Percentiles rank a stretch among this genome's conserved stretches.
phyloP scores from a whole-genome alignment of 2,797 vertebrate genomes.

The Melanotaenia boesemani region DNA sequence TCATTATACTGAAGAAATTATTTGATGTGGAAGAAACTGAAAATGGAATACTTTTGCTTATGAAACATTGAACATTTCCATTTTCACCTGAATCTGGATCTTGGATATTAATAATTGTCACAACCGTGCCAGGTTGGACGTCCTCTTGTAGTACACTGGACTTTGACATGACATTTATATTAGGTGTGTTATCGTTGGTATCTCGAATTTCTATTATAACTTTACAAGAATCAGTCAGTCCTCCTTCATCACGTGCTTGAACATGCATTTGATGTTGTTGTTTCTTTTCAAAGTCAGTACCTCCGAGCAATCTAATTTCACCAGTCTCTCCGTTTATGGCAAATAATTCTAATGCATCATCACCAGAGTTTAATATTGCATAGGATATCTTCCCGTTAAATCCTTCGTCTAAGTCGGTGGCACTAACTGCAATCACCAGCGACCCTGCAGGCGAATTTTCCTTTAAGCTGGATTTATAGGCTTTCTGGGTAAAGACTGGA shows the following conservation, averaged over 20 bases:
- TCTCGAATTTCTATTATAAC: slow-evolving; percentile 77
- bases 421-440: slow-evolving; percentile 65
- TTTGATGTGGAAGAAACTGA: no score
- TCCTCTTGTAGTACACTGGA: slow-evolving; percentile 71
- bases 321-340: slow-evolving; percentile 42
- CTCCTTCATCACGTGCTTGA: slow-evolving; percentile 78
- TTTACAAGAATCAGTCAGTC: slow-evolving; percentile 76
- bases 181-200: slow-evolving; percentile 80
- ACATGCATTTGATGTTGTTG: slow-evolving; percentile 70
- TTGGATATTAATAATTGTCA: slow-evolving; percentile 79
- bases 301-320: slow-evolving; percentile 11
- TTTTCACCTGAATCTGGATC: slow-evolving; percentile 3
- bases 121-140: slow-evolving; percentile 66
- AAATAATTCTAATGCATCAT: slow-evolving; percentile 35
- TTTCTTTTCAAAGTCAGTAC: slow-evolving; percentile 60
- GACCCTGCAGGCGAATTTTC: slow-evolving; percentile 76
- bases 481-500: slow-evolving; percentile 63
- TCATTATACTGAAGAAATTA: no score
- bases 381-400: slow-evolving; percentile 42
- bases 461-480: slow-evolving; percentile 67
- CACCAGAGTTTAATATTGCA: slow-evolving; percentile 36
- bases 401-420: slow-evolving; percentile 53
- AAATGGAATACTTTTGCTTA: no score
- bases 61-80: no score
- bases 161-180: slow-evolving; percentile 72